Evolutionary conservation across 2,888 invertebrate species (phyloP), one percentile per base, ranked within the genome.

Genomic region (Tenthredo mesomela): DNA sequence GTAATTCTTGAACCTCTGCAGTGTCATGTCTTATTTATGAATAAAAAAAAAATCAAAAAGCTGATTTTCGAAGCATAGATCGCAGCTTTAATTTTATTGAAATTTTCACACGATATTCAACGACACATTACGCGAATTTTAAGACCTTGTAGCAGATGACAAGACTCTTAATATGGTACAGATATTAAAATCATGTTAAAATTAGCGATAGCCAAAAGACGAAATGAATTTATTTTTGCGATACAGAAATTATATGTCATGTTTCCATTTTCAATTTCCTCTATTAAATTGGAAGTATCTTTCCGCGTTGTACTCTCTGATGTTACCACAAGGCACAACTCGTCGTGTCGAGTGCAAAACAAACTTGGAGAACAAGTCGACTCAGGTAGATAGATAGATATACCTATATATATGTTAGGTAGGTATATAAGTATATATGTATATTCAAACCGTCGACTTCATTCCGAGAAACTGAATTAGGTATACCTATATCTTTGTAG

Each of bases 261-360:
- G n/a, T 33, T 15, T n/a, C 70, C 9, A 70, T 37, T 70, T 70
- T 70, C 70, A 70, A 70, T 70, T 70, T 70, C 70, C 67, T 67
- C 67, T 67, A 29, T 67, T 29, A 67, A 67, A 67, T 67, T 33
- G 25, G 12, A 61, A 37, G 70, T 37, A 70, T 70, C 70, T 70
- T 12, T 33, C 18, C 37, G 18, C 70, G 7, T 33, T 18, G 33
- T 70, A 10, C 70, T 25, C 70, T 25, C 61, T 12, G 61, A 61
- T 25, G 37, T 18, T 18, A 37, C 70, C 70, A 37, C 37, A 37
- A 70, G n/a, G 37, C 70, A 37, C 37, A 37, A 70, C 70, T 18
- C 33, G 37, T 37, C 15, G n/a, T 70, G 18, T 37, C 70, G 37
- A 70, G 70, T 37, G 70, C n/a, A 70, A 70, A 70, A 70, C 70